These are phyloP conservation scores for Scomberomorus guttatus DNA, from an alignment of 2,797 vertebrate species.

Conservation along the genomic window DNA sequence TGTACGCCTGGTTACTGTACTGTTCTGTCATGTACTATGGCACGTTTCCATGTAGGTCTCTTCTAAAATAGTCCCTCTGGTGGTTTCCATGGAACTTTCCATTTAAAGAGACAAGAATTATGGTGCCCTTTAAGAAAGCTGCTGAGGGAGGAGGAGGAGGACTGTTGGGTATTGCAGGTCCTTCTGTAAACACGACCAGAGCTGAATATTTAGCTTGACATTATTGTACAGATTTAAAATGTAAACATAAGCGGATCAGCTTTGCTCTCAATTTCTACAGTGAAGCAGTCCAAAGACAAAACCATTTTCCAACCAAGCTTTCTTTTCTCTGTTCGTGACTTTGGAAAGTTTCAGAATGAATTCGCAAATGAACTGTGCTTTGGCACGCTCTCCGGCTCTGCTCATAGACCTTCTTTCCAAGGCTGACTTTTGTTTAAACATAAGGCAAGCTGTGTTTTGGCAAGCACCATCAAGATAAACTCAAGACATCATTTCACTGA, in stretches of 20 bases:
- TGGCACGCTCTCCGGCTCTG: conserved; percentile 13
- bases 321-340: conserved; percentile 27
- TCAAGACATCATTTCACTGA: conserved; percentile 34
- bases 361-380: conserved; percentile 45
- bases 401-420: conserved; percentile 52
- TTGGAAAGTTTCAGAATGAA: conserved; percentile 51
- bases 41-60: conserved; percentile 61
- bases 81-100: conserved; percentile 72
- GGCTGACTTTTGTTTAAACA: conserved; percentile 66
- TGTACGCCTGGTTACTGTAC: conserved; percentile 53
- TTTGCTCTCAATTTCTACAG: conserved; percentile 7
- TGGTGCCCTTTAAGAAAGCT: conserved; percentile 50
- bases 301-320: not conserved
- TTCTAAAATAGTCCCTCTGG: conserved; percentile 63
- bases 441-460: conserved; percentile 52
- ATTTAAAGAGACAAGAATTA: conserved; percentile 63
- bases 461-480: conserved; percentile 52
- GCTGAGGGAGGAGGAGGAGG: conserved; percentile 39
- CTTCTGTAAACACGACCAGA: conserved; percentile 66
- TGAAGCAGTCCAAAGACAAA: conserved; percentile 15
- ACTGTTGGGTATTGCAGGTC: conserved; percentile 47
- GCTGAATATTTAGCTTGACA: conserved; percentile 44
- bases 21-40: conserved; percentile 53
- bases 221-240: conserved; percentile 42
- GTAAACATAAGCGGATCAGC: conserved; percentile 28